Conservation (phyloP, 2,888 invertebrate genomes). For the Chrysomela aeneicollis region DNA sequence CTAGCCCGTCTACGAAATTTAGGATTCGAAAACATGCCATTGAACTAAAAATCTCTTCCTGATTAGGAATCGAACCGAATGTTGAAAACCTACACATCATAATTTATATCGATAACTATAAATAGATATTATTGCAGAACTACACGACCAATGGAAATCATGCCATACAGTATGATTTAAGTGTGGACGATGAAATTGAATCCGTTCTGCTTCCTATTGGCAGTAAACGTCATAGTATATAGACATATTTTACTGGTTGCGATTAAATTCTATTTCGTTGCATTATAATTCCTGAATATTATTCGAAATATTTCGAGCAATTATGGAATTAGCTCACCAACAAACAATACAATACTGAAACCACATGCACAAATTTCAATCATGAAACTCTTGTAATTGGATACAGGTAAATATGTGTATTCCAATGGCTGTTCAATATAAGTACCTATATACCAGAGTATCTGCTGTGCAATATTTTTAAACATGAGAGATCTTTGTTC, state of each 20-base stretch:
- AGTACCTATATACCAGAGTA: background rate
- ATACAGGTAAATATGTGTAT: background rate
- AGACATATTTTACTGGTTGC: constrained; percentile 14
- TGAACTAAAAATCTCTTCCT: too few species aligned
- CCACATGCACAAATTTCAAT: constrained; percentile 3
- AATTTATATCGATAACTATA: background rate
- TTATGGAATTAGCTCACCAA: background rate
- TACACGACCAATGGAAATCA: background rate
- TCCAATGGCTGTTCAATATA: too few species aligned
- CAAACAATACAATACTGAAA: background rate
- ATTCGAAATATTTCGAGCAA: constrained; percentile 10
- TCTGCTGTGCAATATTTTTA: background rate
- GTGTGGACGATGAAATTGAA: background rate
- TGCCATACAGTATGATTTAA: background rate
- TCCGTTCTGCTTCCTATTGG: constrained; percentile 15
- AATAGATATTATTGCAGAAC: background rate
- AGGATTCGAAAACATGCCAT: too few species aligned
- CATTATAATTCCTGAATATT: constrained; percentile 8
- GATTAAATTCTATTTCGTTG: constrained; percentile 11
- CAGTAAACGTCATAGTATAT: constrained; percentile 17
- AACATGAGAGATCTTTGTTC: too few species aligned
- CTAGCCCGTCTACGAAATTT: too few species aligned
- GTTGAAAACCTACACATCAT: background rate
- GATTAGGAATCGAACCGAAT: too few species aligned
- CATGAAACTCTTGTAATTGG: background rate